phyloP scores from a whole-genome alignment of 2,113 vertebrate species.

The Perccottus glenii region DNA sequence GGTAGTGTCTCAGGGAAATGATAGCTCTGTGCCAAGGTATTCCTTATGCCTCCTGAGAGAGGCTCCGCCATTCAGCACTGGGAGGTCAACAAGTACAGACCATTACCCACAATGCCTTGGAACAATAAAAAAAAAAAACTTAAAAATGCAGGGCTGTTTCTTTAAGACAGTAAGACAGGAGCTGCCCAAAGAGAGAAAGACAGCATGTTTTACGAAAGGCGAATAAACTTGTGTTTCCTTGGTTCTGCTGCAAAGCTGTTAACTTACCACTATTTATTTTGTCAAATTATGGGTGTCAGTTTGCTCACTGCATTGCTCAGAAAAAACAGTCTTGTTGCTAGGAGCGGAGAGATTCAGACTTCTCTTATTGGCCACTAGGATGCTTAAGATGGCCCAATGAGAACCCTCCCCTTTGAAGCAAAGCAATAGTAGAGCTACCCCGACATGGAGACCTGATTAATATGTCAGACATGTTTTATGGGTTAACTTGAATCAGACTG shows the following conservation, averaged over 20 bases:
- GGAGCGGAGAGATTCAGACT: conserved; percentile 83
- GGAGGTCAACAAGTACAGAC: conserved; percentile 80
- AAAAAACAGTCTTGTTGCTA: conserved; percentile 91
- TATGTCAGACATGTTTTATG: conserved; percentile 86
- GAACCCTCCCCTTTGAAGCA: conserved; percentile 47
- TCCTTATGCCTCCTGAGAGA: conserved; percentile 71
- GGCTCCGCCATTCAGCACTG: conserved; percentile 69
- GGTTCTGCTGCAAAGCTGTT: conserved; percentile 68
- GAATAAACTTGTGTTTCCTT: conserved; percentile 67
- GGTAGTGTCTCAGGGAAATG: conserved; percentile 63
- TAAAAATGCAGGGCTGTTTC: conserved; percentile 77
- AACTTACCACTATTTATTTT: conserved; percentile 85
- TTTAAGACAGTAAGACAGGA: conserved; percentile 90
- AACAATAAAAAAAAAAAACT: conserved; percentile 33
- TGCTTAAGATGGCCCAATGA: conserved; percentile 81
- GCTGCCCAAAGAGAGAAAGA: conserved; percentile 79
- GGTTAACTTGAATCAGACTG: conserved; percentile 77
- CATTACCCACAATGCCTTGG: conserved; percentile 80
- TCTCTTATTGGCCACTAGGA: conserved; percentile 80
- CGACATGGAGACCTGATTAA: conserved; percentile 83
- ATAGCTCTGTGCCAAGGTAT: conserved; percentile 72
- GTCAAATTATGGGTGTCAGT: conserved; percentile 89
- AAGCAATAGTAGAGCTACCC: conserved; percentile 64
- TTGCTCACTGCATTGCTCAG: conserved; percentile 78
- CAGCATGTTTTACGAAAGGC: conserved; percentile 24